Conservation (phyloP, 37 sponge, comb jelly and placozoan genomes). For the Spongia lamella region DNA sequence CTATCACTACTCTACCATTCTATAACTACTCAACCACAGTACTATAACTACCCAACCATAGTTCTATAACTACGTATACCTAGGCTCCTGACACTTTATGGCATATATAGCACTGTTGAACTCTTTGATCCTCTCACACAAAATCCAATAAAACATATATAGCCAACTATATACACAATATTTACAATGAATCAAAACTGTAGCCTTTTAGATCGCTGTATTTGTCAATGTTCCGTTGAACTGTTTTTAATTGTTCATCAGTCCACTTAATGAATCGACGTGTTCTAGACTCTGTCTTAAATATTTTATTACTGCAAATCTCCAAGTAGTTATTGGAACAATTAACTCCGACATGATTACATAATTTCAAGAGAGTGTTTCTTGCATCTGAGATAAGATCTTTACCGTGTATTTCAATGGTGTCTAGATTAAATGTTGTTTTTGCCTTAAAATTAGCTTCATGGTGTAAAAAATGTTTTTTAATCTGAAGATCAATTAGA, state of each 20-base stretch:
- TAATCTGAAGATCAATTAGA: too few relatives aligned
- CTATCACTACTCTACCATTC: too few relatives aligned
- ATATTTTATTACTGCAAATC: slow-evolving; percentile 7
- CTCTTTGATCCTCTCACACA: too few relatives aligned
- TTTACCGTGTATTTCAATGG: slow-evolving; percentile 17
- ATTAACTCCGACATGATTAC: slow-evolving; percentile 7
- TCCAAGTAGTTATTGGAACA: slow-evolving; percentile 11
- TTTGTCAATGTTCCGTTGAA: slow-evolving; percentile 5
- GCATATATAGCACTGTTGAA: too few relatives aligned
- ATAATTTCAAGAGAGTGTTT: background rate
- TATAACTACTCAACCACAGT: too few relatives aligned
- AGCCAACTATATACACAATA: too few relatives aligned
- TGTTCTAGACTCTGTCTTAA: slow-evolving; percentile 11
- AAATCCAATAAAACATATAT: too few relatives aligned
- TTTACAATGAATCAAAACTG: slow-evolving; percentile 6
- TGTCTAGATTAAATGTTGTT: background rate
- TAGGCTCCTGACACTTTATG: too few relatives aligned
- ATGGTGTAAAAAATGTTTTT: too few relatives aligned
- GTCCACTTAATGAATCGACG: slow-evolving; percentile 25
- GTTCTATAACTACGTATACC: too few relatives aligned
- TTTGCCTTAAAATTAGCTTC: slow-evolving; percentile 1
- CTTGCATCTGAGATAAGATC: slow-evolving; percentile 7
- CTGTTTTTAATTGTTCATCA: background rate
- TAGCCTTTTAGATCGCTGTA: slow-evolving; percentile 18
- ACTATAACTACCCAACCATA: too few relatives aligned